Percentiles rank a stretch among this genome's conserved stretches.
phyloP scores from a whole-genome alignment of 23 tunicate species.

The Trididemnum clinides region DNA sequence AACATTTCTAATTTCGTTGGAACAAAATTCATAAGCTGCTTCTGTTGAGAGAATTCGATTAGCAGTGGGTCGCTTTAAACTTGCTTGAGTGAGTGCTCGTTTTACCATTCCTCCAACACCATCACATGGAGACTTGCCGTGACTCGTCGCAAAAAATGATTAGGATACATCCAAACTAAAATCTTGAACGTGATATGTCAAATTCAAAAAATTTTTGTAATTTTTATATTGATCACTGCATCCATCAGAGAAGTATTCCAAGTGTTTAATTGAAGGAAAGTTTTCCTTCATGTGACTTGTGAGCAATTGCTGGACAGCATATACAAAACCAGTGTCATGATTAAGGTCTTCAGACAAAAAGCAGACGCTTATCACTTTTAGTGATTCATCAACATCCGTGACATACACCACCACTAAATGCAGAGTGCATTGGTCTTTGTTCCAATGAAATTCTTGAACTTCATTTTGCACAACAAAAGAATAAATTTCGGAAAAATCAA shows the following conservation, averaged over 20 bases:
- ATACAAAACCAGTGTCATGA: slow-evolving; percentile 25
- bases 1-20: not conserved
- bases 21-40: not conserved
- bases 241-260: slow-evolving; percentile 25
- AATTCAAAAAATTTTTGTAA: slow-evolving; percentile 19
- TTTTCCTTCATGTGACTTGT: slow-evolving; percentile 2
- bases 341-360: slow-evolving; percentile 1
- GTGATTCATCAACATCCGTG: not conserved
- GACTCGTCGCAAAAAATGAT: slow-evolving; percentile 54
- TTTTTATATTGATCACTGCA: slow-evolving; percentile 23
- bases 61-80: not conserved
- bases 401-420: slow-evolving; percentile 1
- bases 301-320: slow-evolving; percentile 6
- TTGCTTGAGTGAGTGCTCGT: not conserved
- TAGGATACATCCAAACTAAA: not conserved
- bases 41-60: slow-evolving; percentile 1
- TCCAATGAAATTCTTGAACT: slow-evolving; percentile 4
- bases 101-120: slow-evolving; percentile 22
- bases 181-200: slow-evolving; percentile 15
- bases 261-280: not conserved
- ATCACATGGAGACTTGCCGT: slow-evolving; percentile 54
- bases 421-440: slow-evolving; percentile 25
- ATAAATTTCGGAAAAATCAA: slow-evolving; percentile 39
- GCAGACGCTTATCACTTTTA: not conserved
- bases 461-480: slow-evolving; percentile 23